phyloP scores from a whole-genome alignment of 2,113 vertebrate species.

The Malurus cyaneus region DNA sequence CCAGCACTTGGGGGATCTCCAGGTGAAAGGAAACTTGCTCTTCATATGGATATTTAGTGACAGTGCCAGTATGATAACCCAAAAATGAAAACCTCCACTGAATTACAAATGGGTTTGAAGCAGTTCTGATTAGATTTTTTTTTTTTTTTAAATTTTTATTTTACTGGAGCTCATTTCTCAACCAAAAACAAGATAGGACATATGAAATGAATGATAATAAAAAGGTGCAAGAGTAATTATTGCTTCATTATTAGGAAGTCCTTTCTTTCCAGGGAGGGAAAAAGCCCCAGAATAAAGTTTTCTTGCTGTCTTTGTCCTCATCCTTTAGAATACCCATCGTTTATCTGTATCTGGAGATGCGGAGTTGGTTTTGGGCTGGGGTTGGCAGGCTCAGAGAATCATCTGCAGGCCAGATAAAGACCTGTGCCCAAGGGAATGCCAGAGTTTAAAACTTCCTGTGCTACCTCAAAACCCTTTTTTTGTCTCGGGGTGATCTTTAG shows the following conservation, averaged over 20 bases:
- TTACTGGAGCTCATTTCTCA: neutral
- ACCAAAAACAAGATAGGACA: neutral
- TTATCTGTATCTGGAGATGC: neutral
- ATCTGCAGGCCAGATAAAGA: neutral
- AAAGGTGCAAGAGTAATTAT: neutral
- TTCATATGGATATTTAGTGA: neutral
- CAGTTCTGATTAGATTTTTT: neutral
- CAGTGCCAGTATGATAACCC: neutral
- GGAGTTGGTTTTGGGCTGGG: neutral
- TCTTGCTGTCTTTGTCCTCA: neutral
- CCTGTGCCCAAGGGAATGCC: neutral
- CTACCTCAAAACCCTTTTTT: neutral
- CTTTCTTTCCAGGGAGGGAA: neutral
- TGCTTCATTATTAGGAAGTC: neutral
- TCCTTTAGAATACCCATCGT: neutral
- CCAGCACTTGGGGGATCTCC: neutral
- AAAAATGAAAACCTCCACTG: neutral
- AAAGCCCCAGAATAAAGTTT: neutral
- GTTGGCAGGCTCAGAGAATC: neutral
- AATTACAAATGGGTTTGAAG: neutral
- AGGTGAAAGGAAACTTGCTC: slow-evolving; percentile 18
- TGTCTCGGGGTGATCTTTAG: neutral
- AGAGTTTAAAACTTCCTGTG: neutral
- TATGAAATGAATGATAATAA: neutral
- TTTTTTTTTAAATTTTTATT: neutral